Evolutionary conservation across 1,140 invertebrate genomes (phyloP).

Genomic region (Phenacoccus solenopsis): DNA sequence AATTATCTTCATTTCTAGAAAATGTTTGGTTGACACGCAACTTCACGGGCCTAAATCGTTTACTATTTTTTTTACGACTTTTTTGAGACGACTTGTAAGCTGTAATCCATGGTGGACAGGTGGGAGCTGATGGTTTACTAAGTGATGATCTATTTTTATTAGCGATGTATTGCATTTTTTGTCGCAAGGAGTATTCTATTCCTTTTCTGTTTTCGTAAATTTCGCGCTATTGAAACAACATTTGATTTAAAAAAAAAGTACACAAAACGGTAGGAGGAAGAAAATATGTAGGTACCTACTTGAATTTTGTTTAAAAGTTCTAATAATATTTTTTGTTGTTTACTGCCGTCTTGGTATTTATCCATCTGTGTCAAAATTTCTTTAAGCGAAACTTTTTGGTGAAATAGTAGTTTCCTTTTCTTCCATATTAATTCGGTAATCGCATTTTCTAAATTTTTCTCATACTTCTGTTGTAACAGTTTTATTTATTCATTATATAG

Average conservation of each 20-base stretch:
- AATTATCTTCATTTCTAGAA: too few species aligned
- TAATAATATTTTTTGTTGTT: background rate
- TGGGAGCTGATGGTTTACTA: background rate
- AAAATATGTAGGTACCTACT: background rate
- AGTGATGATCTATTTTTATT: background rate
- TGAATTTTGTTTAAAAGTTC: background rate
- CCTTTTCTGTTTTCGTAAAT: background rate
- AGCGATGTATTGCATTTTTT: background rate
- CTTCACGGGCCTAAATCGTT: too few species aligned
- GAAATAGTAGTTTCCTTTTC: background rate
- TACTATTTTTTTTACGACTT: too few species aligned
- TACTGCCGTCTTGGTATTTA: background rate
- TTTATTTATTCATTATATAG: background rate
- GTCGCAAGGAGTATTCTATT: background rate
- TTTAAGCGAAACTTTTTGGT: background rate
- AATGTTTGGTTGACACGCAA: too few species aligned
- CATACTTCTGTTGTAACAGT: background rate
- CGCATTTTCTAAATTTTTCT: background rate
- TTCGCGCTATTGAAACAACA: background rate
- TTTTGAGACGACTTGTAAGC: too few species aligned
- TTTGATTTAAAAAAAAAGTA: background rate
- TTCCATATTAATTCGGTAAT: background rate
- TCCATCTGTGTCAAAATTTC: background rate
- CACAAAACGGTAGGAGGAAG: background rate
- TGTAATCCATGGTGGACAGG: background rate